Base-by-base conservation (phyloP, 2,888 invertebrate genomes). In the Leptinotarsa haldemani region DNA sequence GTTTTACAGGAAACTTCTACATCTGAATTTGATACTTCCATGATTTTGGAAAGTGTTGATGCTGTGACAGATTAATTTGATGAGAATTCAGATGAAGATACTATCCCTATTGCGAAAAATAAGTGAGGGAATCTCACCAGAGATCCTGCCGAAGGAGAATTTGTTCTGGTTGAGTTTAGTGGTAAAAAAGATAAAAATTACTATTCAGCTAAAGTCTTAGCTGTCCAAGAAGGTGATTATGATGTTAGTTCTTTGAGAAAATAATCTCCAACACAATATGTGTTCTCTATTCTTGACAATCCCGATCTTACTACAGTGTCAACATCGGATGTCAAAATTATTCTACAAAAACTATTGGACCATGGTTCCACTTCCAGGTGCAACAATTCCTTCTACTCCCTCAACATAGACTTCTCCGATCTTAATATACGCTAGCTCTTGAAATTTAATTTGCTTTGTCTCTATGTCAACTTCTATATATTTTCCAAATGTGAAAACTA, bases 121-220 rank as follows among this genome's bases (percentile, higher is more conserved):
- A 48, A 30, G 69, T 69, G 61, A 58, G 61, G 69, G 20, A 53
- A 69, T 56, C 61, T 61, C 58, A 52, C 25, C 15, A 61, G 40
- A 69, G 69, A 69, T 53, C 47, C 48, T 69, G 61, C 58, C 25
- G 69, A 69, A 69, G 58, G 69, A 20, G 69, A 69, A 15, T 69
- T 69, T 69, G 61, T 69, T 40, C 30, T 69, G 46, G 58, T 69
- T 25, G 69, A 69, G 58, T 69, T 69, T 53, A 53, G 56, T 53
- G 69, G 58, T 20, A 58, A 69, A 18, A 52, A 69, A 22, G 46
- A 69, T 69, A 52, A 52, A 69, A 53, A 58, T 56, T 53, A 69
- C 58, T 69, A 69, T 46, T 4, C n/a, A 69, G 52, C 58, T 46
- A 53, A 53, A 69, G n/a, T 69, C 58, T 52, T 69, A 50, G 47